Evolutionary conservation across 2,888 invertebrate species (phyloP).

Genomic region (Drosophila mimica): DNA sequence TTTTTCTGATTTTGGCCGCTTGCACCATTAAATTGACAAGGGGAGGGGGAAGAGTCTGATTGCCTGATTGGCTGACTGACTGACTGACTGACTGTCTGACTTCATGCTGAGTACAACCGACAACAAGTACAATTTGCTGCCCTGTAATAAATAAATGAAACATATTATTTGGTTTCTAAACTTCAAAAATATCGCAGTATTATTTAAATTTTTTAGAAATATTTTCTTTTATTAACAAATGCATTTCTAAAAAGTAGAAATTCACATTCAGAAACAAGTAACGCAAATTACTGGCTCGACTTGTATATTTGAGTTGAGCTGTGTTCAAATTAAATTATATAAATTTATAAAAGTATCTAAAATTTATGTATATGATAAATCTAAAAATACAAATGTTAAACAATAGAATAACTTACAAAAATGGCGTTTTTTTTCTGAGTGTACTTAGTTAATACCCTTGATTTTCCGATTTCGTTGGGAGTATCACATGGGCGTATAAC

Average conservation of each 20-base stretch:
- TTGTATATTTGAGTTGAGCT: background rate
- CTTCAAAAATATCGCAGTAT: background rate
- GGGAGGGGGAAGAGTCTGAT: conserved; percentile 6
- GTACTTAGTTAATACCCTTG: too few relatives aligned
- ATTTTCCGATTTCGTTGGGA: background rate
- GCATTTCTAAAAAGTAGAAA: background rate
- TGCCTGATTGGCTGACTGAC: conserved; percentile 24
- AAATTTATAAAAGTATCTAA: too few relatives aligned
- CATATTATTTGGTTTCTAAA: background rate
- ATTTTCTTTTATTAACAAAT: background rate
- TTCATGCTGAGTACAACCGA: conserved; percentile 29
- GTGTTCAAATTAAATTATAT: background rate
- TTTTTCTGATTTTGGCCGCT: conserved; percentile 8
- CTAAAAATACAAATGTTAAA: too few relatives aligned
- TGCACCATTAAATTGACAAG: conserved; percentile 57
- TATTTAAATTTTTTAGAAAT: too few relatives aligned
- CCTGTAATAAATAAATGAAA: conserved; percentile 3
- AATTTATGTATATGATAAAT: too few relatives aligned
- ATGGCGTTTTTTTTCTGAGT: too few relatives aligned
- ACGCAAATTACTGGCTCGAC: background rate
- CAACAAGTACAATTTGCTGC: conserved; percentile 37
- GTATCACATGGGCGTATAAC: background rate
- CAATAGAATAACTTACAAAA: too few relatives aligned
- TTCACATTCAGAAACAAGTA: background rate
- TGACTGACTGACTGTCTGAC: conserved; percentile 27